A percentile compares a stretch with the other conserved stretches of the same genome.
Evolutionary conservation across 2,888 invertebrate genomes (phyloP).

Genomic region (Melanotus villosus): DNA sequence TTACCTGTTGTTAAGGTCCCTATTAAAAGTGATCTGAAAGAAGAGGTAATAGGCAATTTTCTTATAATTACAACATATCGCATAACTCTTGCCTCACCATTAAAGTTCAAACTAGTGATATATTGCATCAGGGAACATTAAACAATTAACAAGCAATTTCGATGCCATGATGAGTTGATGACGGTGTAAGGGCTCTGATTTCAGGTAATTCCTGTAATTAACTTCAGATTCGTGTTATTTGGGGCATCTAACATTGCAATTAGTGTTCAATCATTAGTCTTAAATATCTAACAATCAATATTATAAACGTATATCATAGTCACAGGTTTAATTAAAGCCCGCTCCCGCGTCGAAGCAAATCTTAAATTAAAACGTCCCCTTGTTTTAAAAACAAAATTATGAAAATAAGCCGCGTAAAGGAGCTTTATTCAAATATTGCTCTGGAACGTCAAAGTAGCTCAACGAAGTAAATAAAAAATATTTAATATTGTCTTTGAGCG

Average conservation of each 20-base stretch:
- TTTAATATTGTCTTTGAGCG: slow-evolving; percentile 64
- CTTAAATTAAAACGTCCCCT: slow-evolving; percentile 29
- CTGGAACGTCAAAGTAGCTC: slow-evolving; percentile 60
- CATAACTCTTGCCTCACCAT: slow-evolving; percentile 32
- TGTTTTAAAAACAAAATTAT: slow-evolving; percentile 53
- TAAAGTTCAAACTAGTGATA: slow-evolving; percentile 42
- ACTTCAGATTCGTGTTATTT: slow-evolving; percentile 62
- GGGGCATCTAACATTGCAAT: slow-evolving; percentile 60
- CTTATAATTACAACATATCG: slow-evolving; percentile 40
- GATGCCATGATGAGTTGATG: slow-evolving; percentile 63
- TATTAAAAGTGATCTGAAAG: slow-evolving; percentile 12
- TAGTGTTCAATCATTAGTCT: slow-evolving; percentile 47
- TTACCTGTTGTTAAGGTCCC: slow-evolving; percentile 10
- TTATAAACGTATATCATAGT: slow-evolving; percentile 27
- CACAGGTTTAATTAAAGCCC: slow-evolving; percentile 17
- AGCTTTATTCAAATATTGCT: slow-evolving; percentile 62
- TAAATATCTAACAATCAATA: slow-evolving; percentile 41
- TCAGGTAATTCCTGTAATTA: slow-evolving; percentile 64
- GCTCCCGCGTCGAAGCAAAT: background rate
- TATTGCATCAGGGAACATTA: slow-evolving; percentile 48
- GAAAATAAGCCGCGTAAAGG: slow-evolving; percentile 59
- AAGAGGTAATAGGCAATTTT: slow-evolving; percentile 38
- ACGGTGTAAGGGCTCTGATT: slow-evolving; percentile 59
- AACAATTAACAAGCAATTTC: slow-evolving; percentile 61
- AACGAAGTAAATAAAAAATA: slow-evolving; percentile 63